These are phyloP conservation scores for Tadarida brasiliensis DNA, from an alignment of 2,797 vertebrate genomes.

Conservation along the genomic window DNA sequence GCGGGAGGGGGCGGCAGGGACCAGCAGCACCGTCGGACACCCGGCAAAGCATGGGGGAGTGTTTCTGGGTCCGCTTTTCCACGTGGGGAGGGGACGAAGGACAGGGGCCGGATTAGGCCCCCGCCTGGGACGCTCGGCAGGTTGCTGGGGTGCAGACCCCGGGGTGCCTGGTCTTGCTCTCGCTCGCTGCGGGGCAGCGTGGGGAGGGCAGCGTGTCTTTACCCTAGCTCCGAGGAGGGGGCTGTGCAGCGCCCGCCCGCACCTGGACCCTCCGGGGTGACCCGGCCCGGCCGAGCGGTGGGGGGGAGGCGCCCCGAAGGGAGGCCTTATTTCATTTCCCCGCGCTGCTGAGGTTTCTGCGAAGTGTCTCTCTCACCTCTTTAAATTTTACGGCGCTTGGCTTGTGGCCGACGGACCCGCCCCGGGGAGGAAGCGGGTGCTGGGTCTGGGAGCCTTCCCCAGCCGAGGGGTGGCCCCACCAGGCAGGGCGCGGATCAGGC, in stretches of 20 bases:
- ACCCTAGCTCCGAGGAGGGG: background rate
- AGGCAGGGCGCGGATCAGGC: slow-evolving; percentile 19
- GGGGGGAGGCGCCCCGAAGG: slow-evolving; percentile 85
- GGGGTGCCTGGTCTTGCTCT: background rate
- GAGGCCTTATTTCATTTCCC: slow-evolving; percentile 92
- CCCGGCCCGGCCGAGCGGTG: background rate
- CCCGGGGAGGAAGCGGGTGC: slow-evolving; percentile 92
- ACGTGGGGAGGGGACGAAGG: background rate
- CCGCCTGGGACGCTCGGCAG: background rate
- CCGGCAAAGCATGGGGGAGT: background rate
- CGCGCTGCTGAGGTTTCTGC: slow-evolving; percentile 96
- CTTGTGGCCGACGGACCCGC: slow-evolving; percentile 92
- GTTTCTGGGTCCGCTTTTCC: background rate
- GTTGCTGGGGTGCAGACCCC: background rate
- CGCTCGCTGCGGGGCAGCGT: background rate
- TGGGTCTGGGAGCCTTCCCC: slow-evolving; percentile 78
- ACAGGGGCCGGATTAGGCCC: background rate
- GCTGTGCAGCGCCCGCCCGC: background rate
- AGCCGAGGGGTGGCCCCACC: background rate
- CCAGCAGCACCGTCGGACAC: background rate
- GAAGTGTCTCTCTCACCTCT: slow-evolving; percentile 98
- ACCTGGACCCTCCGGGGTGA: slow-evolving; percentile 72
- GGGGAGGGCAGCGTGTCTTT: background rate
- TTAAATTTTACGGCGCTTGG: slow-evolving; percentile 98
- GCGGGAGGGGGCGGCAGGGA: background rate